These are phyloP conservation scores for Antechinus stuartii DNA, from an alignment of 2,113 vertebrate species.

Conservation along the genomic window DNA sequence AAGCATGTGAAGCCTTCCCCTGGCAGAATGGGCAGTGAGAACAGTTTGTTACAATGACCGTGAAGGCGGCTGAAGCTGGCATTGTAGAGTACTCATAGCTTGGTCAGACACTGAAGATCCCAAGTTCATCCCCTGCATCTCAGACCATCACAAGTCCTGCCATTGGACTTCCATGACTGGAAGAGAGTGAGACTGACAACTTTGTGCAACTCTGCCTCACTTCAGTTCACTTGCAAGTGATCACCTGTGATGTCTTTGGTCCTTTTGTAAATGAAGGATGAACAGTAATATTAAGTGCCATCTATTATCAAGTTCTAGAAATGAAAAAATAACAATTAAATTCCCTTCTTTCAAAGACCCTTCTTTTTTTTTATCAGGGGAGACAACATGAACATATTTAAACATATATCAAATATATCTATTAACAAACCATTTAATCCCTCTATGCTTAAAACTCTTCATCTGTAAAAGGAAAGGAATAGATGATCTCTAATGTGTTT, in stretches of 20 bases:
- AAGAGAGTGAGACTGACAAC: not conserved
- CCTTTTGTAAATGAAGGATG: not conserved
- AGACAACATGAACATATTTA: not conserved
- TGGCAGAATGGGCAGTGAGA: not conserved
- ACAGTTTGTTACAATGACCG: not conserved
- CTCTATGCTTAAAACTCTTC: not conserved
- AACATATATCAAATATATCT: not conserved
- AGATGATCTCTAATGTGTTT: not conserved
- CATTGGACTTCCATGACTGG: not conserved
- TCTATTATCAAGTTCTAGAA: not conserved
- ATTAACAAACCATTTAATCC: not conserved
- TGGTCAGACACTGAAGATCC: not conserved
- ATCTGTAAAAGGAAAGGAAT: not conserved
- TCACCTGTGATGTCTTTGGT: not conserved
- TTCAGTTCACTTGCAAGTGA: not conserved
- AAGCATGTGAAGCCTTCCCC: too few relatives aligned
- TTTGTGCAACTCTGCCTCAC: not conserved
- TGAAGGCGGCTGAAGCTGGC: not conserved
- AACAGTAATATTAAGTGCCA: not conserved
- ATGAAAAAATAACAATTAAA: not conserved
- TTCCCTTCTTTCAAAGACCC: not conserved
- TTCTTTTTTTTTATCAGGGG: not conserved
- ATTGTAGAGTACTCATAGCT: not conserved
- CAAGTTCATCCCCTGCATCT: not conserved
- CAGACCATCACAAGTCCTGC: not conserved